Evolutionary conservation across 2,797 vertebrate genomes (phyloP), one percentile per base, ranked within the genome.

Genomic region (Uromys caudimaculatus): DNA sequence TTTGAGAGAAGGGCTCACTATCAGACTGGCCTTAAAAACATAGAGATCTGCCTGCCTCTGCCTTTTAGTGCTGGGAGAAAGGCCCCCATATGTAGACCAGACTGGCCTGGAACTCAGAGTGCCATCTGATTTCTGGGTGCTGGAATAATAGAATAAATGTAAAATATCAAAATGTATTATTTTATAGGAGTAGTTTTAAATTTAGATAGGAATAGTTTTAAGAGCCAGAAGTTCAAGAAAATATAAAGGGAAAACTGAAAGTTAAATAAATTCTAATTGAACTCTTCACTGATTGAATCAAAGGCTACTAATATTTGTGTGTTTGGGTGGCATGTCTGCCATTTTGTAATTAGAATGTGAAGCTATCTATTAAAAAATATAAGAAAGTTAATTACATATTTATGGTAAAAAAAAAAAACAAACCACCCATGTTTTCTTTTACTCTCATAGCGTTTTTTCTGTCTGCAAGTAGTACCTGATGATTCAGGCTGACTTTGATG

Each of bases 331-430:
- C 52, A 81, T 8, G 52, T 79, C 32, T 92, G 4, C 77, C 58
- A 58, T 81, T 92, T 95, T 92, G 29, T 79, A 81, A 90, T 86
- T 95, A 44, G 73, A 90, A 6, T 17, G 56, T 82, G 44, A 91
- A 93, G 11, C 58, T 27, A 69, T 93, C 1, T 69, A 56, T 81
- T 5, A 54, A 71, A 32, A 23, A 62, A 91, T 35, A 35, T 56
- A 79, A 52, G 32, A 81, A 50, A 67, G 32, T 90, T 82, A 93
- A 73, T 41, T 56, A 21, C 14, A 60, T 17, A 4, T 91, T 47
- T 89, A 12, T 88, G 56, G 24, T 67, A 44, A 44, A 44, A 44
- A 44, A 44, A 44, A 3, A 44, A 44, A 44, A 6, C 44, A 44
- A 44, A 44, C 3, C 44, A 44, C n/a, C n/a, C n/a, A 12, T 47